Conservation (phyloP, 2,113 vertebrate genomes). For the Pampusana beccarii region DNA sequence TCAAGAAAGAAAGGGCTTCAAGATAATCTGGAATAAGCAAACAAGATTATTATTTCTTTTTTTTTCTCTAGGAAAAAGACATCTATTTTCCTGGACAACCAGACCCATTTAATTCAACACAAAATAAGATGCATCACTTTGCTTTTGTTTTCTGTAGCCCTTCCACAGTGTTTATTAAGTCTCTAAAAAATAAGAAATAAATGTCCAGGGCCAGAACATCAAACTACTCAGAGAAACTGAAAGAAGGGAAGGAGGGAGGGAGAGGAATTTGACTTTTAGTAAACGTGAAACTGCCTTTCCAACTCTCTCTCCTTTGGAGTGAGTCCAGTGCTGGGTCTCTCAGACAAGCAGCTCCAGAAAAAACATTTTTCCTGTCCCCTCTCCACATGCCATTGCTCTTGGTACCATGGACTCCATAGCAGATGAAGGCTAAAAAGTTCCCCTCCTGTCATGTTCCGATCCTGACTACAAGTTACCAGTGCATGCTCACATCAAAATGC, state of each 20-base stretch:
- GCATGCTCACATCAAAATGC: background rate
- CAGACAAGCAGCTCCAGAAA: background rate
- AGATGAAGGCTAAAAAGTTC: background rate
- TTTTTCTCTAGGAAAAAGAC: background rate
- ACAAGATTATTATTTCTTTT: fast-evolving
- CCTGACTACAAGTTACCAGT: background rate
- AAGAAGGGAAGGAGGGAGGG: background rate
- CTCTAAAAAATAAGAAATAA: background rate
- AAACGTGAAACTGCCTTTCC: background rate
- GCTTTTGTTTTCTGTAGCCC: background rate
- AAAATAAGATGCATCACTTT: background rate
- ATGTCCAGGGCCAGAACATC: background rate
- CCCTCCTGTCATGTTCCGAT: fast-evolving
- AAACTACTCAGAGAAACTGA: background rate
- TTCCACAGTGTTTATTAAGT: background rate
- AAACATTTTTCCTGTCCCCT: background rate
- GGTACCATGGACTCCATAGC: fast-evolving
- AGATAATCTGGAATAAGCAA: background rate
- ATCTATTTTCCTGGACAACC: background rate
- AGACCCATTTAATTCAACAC: background rate
- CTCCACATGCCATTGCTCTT: background rate
- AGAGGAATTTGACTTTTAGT: background rate
- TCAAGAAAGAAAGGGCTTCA: background rate
- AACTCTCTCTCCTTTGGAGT: background rate
- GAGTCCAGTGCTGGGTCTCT: background rate